Percentiles rank a stretch among this genome's conserved stretches.
phyloP scores from a whole-genome alignment of 2,797 vertebrate species.

The Thunnus albacares region DNA sequence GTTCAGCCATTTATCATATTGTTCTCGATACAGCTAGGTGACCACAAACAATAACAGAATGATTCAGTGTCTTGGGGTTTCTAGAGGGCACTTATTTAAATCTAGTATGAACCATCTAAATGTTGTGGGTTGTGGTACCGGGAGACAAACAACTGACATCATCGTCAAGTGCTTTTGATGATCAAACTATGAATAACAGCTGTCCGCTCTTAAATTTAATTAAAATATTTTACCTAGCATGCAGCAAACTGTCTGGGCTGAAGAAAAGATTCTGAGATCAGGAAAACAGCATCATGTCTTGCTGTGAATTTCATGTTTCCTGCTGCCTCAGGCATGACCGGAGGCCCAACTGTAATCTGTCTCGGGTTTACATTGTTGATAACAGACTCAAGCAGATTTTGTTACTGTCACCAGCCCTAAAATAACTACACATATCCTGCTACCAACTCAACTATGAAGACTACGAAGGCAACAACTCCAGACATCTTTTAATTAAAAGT shows the following conservation, averaged over 20 bases:
- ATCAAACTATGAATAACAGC: constrained; percentile 20
- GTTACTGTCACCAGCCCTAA: neutral
- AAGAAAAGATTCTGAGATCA: neutral
- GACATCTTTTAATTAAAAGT: constrained; percentile 8
- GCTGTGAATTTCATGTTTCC: constrained; percentile 15
- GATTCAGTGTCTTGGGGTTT: constrained; percentile 60
- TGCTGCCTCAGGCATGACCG: constrained; percentile 7
- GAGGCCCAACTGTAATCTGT: constrained; percentile 9
- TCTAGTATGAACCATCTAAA: constrained; percentile 41
- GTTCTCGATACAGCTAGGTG: constrained; percentile 48
- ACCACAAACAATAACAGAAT: constrained; percentile 69
- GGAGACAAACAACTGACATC: constrained; percentile 69
- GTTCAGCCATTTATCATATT: constrained; percentile 37
- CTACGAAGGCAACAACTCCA: neutral
- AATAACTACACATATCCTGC: constrained; percentile 1
- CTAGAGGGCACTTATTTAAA: constrained; percentile 38
- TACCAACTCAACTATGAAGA: neutral
- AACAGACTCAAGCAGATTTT: neutral
- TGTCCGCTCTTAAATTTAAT: neutral
- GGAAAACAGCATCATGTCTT: constrained; percentile 27
- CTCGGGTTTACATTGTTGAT: constrained; percentile 7
- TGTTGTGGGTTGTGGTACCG: constrained; percentile 49
- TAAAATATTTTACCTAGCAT: neutral
- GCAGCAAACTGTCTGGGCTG: neutral
- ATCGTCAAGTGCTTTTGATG: constrained; percentile 31